Evolutionary conservation across 2,113 vertebrate species (phyloP), one percentile per base, ranked within the genome.

Genomic region (Gobiocypris rarus): DNA sequence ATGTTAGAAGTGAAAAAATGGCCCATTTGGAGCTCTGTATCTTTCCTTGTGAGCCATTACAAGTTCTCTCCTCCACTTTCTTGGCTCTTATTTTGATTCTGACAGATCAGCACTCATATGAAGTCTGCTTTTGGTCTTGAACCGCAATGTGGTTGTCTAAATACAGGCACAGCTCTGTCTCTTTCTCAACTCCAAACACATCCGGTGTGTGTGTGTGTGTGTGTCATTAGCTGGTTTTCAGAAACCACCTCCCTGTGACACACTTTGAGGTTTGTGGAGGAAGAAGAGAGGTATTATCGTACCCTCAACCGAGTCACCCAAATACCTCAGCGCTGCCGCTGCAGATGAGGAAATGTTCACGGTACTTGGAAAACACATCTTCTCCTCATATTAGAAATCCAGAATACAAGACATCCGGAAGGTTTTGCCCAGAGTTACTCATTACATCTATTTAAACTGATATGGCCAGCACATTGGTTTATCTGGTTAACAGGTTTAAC

Each of bases 161-260:
- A 28, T 31, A 87, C 86, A 86, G 87, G 86, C 74, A 86, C 84
- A 63, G 86, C 82, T 54, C 56, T 58, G 63, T 69, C 84, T 86
- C 83, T 83, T 86, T 76, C 86, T 87, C 71, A 82, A 87, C 91
- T 89, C 89, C 90, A 89, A 87, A 92, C 86, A 87, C 61, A 74
- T 77, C 70, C 82, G 65, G 70, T 79, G 22, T 52, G 87, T 61
- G 82, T 52, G 87, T 61, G 82, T 38, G 38, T 83, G 76, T 79
- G 84, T 89, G 87, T 91, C 85, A 89, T 93, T 92, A 90, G 45
- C 89, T 90, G 92, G 91, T 91, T 92, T 92, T 88, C 82, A 89
- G 83, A 85, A 81, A 52, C 28, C 45, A 22, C 80, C 80, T 70
- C 85, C 83, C 80, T 90, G 88, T 78, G 76, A 90, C 83, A 84